These are phyloP conservation scores for Gadus macrocephalus DNA, from an alignment of 2,113 vertebrate species.

Conservation along the genomic window DNA sequence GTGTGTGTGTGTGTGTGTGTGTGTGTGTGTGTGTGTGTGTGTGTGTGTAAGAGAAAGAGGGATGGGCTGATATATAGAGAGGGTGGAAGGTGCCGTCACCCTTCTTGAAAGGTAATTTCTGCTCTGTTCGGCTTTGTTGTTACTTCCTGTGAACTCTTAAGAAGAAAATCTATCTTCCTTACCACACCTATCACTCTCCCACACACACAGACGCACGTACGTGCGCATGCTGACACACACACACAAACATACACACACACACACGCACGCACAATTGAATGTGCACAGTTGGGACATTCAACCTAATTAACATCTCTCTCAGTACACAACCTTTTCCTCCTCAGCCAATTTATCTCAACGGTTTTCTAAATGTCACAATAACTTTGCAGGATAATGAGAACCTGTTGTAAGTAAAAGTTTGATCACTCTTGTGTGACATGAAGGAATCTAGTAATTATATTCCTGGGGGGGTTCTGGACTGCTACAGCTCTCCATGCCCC, in stretches of 20 bases:
- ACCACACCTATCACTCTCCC: conserved; percentile 23
- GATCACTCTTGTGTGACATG: too few species aligned
- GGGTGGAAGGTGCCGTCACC: conserved; percentile 27
- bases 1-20: too few species aligned
- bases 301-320: background rate
- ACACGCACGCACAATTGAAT: conserved; percentile 8
- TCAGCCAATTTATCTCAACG: background rate
- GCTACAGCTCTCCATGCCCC: too few species aligned
- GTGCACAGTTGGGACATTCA: background rate
- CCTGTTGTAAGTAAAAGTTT: too few species aligned
- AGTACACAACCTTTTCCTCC: background rate
- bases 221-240: conserved; percentile 14
- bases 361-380: background rate
- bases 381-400: background rate
- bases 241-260: conserved; percentile 10
- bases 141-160: too few species aligned
- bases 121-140: conserved; percentile 52
- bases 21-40: too few species aligned
- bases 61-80: background rate
- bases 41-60: background rate
- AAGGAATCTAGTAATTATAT: too few species aligned
- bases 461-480: too few species aligned
- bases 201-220: conserved; percentile 29
- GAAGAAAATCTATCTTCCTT: too few species aligned
- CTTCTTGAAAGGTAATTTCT: conserved; percentile 53